A percentile compares a stretch with the other conserved stretches of the same genome.
phyloP scores from a whole-genome alignment of 92 coral and sea anemone genomes.

The Zoanthus sansibaricus region DNA sequence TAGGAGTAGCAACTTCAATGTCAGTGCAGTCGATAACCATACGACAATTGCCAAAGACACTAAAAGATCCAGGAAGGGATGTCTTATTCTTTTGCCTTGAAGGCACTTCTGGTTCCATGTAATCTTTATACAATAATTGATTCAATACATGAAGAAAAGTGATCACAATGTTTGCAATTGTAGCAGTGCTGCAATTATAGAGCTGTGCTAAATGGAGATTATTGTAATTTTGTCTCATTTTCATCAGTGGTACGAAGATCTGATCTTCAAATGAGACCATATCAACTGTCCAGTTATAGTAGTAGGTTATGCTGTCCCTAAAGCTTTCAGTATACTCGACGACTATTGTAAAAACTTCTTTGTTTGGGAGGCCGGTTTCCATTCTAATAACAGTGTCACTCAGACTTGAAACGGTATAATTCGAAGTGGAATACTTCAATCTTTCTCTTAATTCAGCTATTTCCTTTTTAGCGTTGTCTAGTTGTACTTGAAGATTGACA shows the following conservation, averaged over 20 bases:
- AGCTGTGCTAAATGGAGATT: constrained; percentile 63
- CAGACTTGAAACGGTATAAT: constrained; percentile 38
- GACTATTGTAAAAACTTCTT: constrained; percentile 50
- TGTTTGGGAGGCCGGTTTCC: constrained; percentile 69
- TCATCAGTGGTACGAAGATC: constrained; percentile 59
- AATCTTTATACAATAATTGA: constrained; percentile 34
- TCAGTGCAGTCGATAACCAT: constrained; percentile 60
- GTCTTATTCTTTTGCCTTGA: constrained; percentile 55
- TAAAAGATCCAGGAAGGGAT: constrained; percentile 56
- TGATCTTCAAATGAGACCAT: constrained; percentile 56
- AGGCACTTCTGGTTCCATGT: constrained; percentile 47
- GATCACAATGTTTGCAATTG: constrained; percentile 59
- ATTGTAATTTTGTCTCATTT: constrained; percentile 63
- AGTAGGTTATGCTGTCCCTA: constrained; percentile 45
- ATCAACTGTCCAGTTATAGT: constrained; percentile 55
- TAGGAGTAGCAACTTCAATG: constrained; percentile 35
- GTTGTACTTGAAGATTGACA: constrained; percentile 45
- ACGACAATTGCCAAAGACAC: constrained; percentile 36
- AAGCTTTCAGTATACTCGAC: constrained; percentile 48
- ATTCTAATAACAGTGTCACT: constrained; percentile 40
- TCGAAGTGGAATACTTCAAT: constrained; percentile 28
- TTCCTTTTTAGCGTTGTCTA: constrained; percentile 42
- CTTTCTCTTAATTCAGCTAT: constrained; percentile 23
- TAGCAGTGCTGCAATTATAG: constrained; percentile 53
- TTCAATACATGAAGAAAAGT: constrained; percentile 64